Evolutionary conservation across 2,113 vertebrate species (phyloP).

Genomic region (Orcinus orca): DNA sequence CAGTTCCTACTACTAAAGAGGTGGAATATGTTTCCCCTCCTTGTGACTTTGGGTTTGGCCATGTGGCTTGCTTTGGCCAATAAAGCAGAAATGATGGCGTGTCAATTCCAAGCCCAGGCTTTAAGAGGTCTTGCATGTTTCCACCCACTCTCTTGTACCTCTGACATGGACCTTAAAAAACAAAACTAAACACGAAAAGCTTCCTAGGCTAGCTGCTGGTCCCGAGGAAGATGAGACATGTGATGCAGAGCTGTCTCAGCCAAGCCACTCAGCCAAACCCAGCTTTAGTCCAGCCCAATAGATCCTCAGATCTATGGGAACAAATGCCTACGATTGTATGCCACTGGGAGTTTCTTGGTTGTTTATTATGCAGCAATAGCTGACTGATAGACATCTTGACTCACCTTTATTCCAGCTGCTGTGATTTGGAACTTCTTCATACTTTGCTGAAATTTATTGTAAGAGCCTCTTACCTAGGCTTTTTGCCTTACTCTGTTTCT

Average conservation of each 20-base stretch:
- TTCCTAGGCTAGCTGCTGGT: background rate
- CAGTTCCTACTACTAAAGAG: background rate
- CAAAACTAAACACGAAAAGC: background rate
- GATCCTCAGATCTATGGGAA: background rate
- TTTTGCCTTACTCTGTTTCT: background rate
- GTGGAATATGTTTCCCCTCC: background rate
- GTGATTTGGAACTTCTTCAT: background rate
- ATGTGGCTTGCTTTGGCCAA: background rate
- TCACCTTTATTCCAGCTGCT: background rate
- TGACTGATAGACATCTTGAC: background rate
- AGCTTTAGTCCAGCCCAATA: background rate
- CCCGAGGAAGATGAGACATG: background rate
- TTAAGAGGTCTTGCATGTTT: background rate
- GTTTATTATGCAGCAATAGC: background rate
- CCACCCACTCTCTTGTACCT: background rate
- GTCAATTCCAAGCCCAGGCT: background rate
- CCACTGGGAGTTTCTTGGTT: background rate
- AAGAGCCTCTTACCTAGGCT: background rate
- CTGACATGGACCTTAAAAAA: background rate
- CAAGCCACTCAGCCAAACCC: background rate
- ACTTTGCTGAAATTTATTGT: background rate
- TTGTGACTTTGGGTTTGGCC: background rate
- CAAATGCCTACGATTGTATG: background rate
- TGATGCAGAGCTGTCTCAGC: background rate
- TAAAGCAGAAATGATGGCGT: background rate